phyloP scores from a whole-genome alignment of 2,888 invertebrate genomes.

The Margaritifera margaritifera region DNA sequence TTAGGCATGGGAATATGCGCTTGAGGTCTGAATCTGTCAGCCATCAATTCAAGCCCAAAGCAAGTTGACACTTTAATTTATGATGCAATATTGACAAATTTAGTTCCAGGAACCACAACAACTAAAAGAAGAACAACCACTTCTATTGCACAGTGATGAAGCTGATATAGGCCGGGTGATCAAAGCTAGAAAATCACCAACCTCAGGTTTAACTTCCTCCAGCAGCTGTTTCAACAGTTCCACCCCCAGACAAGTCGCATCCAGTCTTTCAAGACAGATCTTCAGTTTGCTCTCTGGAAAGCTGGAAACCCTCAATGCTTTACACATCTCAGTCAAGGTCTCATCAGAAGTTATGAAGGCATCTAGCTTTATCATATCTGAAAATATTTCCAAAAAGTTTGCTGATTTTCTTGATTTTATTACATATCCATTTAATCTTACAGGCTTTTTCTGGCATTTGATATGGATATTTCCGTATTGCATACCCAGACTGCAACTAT shows the following conservation, averaged over 20 bases:
- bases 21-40: too few species aligned
- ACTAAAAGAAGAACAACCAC: too few species aligned
- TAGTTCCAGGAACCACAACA: too few species aligned
- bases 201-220: constrained; percentile 60
- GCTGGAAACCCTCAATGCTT: constrained; percentile 64
- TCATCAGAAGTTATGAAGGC: constrained; percentile 63
- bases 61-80: too few species aligned
- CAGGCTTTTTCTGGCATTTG: too few species aligned
- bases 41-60: too few species aligned
- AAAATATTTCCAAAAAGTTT: constrained; percentile 15
- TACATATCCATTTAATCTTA: background rate
- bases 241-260: constrained; percentile 64
- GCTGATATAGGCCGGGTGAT: too few species aligned
- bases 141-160: too few species aligned
- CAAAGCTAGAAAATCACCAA: constrained; percentile 13
- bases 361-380: constrained; percentile 65
- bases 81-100: too few species aligned
- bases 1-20: too few species aligned
- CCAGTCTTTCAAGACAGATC: constrained; percentile 59
- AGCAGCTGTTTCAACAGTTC: constrained; percentile 60
- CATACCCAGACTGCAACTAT: background rate
- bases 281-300: constrained; percentile 56
- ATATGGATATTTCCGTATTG: background rate
- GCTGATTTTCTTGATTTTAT: too few species aligned
- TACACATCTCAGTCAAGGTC: constrained; percentile 65